These are phyloP conservation scores for Pristionchus pacificus DNA, from an alignment of 1,140 invertebrate species.

Conservation along the genomic window DNA sequence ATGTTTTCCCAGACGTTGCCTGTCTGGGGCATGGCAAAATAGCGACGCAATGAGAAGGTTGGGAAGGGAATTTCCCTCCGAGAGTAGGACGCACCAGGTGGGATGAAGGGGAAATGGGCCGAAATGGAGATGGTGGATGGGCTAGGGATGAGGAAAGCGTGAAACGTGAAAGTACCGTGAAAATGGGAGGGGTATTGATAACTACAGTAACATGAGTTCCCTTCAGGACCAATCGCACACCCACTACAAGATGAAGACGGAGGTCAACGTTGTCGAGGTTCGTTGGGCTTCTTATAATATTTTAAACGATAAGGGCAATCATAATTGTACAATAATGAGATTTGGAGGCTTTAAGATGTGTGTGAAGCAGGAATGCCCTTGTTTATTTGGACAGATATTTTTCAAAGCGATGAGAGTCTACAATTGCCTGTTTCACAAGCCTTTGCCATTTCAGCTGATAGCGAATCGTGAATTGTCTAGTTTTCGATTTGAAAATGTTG, in stretches of 20 bases:
- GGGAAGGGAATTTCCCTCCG: neutral
- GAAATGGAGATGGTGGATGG: neutral
- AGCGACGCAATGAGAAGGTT: neutral
- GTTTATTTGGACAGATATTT: too few relatives aligned
- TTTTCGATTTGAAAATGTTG: too few relatives aligned
- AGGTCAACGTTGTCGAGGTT: neutral
- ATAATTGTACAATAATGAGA: neutral
- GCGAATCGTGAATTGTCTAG: too few relatives aligned
- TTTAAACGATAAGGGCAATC: neutral
- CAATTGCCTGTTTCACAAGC: too few relatives aligned
- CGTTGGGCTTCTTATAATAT: too few relatives aligned
- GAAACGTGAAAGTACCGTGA: neutral
- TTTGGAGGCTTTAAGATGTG: neutral
- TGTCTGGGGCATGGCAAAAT: conserved; percentile 6
- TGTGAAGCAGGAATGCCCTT: neutral
- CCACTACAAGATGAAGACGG: neutral
- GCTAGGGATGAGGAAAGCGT: neutral
- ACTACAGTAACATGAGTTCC: too few relatives aligned
- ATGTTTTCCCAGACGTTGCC: conserved; percentile 7
- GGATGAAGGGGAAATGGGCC: too few relatives aligned
- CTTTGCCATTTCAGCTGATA: too few relatives aligned
- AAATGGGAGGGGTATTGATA: neutral
- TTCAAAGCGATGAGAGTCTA: too few relatives aligned
- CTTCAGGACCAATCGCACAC: neutral
- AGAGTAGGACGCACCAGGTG: neutral